phyloP scores from a whole-genome alignment of 92 coral and sea anemone genomes.

The Actinostola sp. region DNA sequence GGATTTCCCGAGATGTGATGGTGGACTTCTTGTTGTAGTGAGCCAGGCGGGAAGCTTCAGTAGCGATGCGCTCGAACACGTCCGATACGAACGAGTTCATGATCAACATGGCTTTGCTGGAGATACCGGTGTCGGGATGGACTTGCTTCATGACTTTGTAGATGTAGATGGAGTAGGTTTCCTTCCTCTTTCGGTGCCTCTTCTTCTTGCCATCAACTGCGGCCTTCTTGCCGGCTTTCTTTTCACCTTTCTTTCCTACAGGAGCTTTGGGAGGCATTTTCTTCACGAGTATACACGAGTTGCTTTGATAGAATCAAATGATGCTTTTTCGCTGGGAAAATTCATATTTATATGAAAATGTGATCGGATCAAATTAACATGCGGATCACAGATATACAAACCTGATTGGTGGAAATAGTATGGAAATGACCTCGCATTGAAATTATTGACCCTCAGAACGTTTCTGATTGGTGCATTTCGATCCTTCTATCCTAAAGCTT shows the following conservation, averaged over 20 bases:
- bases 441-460: too few species aligned
- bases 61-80: slow-evolving; percentile 76
- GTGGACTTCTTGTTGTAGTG: slow-evolving; percentile 74
- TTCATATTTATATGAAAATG: too few species aligned
- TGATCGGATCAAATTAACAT: too few species aligned
- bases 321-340: too few species aligned
- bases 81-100: slow-evolving; percentile 78
- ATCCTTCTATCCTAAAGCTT: too few species aligned
- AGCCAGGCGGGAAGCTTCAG: slow-evolving; percentile 76
- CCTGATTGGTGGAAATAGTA: too few species aligned
- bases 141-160: slow-evolving; percentile 84
- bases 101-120: slow-evolving; percentile 81
- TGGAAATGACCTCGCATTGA: too few species aligned
- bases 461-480: too few species aligned
- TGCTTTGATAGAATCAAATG: too few species aligned
- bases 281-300: too few species aligned
- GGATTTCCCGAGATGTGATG: slow-evolving; percentile 82
- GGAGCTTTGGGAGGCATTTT: slow-evolving; percentile 29
- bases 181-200: slow-evolving; percentile 53
- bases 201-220: slow-evolving; percentile 54
- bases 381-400: too few species aligned
- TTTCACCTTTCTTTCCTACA: slow-evolving; percentile 42
- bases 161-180: slow-evolving; percentile 72
- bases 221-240: slow-evolving; percentile 52
- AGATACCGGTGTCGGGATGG: slow-evolving; percentile 88